Evolutionary conservation across 2,888 invertebrate species (phyloP), one percentile per base, ranked within the genome.

Genomic region (Hydrotaea diabolus): DNA sequence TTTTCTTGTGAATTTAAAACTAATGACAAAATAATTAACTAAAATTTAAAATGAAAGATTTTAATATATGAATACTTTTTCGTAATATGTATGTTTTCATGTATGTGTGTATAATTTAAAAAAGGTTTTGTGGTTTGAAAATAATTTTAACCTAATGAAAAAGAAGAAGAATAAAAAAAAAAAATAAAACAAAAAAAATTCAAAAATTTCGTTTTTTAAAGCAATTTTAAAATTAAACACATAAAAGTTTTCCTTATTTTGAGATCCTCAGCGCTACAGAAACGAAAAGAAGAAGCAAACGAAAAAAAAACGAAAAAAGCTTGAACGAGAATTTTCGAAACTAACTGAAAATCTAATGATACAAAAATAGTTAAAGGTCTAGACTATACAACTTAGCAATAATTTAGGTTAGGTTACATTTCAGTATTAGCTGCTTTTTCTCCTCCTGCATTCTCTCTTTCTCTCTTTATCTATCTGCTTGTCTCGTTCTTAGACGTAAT

Each of bases 401-500:
- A 31, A 49, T 39, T 69, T 69, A 55, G n/a, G 53, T 53, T 55
- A 49, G 19, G 23, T 77, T 39, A 36, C n/a, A 49, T 21, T 43
- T 79, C 53, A 55, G 13, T 53, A 17, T 49, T 77, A 83, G 79
- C 81, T 83, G 77, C 75, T 49, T 26, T 26, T 13, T 36, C 2
- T 31, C 13, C 75, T 31, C 13, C 75, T 71, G 36, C 17, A 23
- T n/a, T 23, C 8, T 31, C 13, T 7, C 26, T 26, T 13, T 0
- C n/a, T 31, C 31, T 0, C n/a, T 31, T 7, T 31, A 31, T 31
- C 31, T 31, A 7, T 31, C 31, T 31, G 7, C 7, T 31, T 31
- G 31, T 31, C 31, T 2, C 31, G 7, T 23, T 19, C 78, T 85
- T 87, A 88, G 85, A 87, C 88, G 83, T 87, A 88, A 62, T 87